phyloP scores from a whole-genome alignment of 2,113 vertebrate species.

The Chionodraco myersi region DNA sequence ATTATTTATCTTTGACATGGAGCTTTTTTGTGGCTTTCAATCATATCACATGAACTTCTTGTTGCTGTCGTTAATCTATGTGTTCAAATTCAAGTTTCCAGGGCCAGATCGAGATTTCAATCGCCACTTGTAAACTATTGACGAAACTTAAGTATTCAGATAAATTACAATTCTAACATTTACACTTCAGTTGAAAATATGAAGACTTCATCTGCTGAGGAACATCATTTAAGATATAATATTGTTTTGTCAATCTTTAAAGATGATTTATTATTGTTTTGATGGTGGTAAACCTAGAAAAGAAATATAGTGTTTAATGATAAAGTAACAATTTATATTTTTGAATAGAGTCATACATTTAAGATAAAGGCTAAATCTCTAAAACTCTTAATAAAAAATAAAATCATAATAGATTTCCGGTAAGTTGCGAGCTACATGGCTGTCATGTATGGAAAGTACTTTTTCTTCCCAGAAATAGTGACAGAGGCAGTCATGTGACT shows the following conservation, averaged over 20 bases:
- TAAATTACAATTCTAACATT: no score
- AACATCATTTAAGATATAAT: background rate
- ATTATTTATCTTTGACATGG: background rate
- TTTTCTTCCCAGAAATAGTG: constrained; percentile 46
- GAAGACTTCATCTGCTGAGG: background rate
- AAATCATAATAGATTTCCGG: constrained; percentile 26
- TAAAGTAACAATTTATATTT: background rate
- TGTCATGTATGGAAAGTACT: constrained; percentile 1
- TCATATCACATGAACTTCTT: background rate
- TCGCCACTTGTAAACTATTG: no score
- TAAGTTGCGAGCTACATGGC: constrained; percentile 11
- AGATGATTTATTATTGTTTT: background rate
- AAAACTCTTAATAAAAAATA: background rate
- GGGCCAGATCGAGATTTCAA: background rate
- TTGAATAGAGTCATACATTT: background rate
- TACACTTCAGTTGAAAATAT: background rate
- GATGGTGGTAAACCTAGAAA: background rate
- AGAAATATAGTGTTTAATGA: background rate
- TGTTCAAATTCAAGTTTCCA: background rate
- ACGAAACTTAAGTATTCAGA: no score
- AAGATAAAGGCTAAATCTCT: background rate
- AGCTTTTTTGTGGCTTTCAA: background rate
- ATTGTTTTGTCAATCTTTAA: background rate
- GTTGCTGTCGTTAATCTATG: no score
- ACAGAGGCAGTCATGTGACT: constrained; percentile 46